Evolutionary conservation across 2,888 invertebrate genomes (phyloP), one percentile per base, ranked within the genome.

Genomic region (Endomychus coccineus): DNA sequence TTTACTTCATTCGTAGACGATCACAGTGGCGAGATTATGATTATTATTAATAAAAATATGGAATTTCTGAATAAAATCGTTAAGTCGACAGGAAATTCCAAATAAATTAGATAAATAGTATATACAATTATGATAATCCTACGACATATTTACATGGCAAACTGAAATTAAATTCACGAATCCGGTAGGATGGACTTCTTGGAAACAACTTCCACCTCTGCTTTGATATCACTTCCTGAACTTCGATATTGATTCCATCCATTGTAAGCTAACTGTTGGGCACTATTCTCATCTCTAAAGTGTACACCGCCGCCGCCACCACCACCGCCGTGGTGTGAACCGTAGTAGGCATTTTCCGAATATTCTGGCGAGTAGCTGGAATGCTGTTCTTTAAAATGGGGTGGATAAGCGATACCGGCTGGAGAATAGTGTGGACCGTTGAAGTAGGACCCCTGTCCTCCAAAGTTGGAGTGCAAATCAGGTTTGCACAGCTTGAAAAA

Each of bases 401-500:
- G 76, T 6, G 52, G 54, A 46, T 79, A 71, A 2, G 81, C 85
- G 3, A 85, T 69, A n/a, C 85, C 84, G 30, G 81, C 80, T 1
- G 81, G 77, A 1, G 78, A 76, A 56, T 85, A 85, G 50, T 83
- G 79, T 0, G 82, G 81, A 0, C 75, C 74, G 28, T 59, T 59
- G 45, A 56, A 57, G 42, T 67, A 63, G 49, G 66, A 68, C 39
- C 53, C 59, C 1, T 62, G 62, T 40, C 63, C 66, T 1, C 71
- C 70, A 45, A 65, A 67, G 0, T 73, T 73, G 1, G 77, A 77
- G 2, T 73, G 72, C 7, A 76, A 57, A 49, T 77, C 71, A 1
- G 85, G 85, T 51, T 83, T 84, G 70, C 85, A 88, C 50, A 88
- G 71, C 59, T 86, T 86, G 64, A 87, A 85, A 69, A 85, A 88